Percentiles rank a stretch among this genome's conserved stretches.
phyloP scores from a whole-genome alignment of 2,797 vertebrate genomes.

The Masticophis lateralis region DNA sequence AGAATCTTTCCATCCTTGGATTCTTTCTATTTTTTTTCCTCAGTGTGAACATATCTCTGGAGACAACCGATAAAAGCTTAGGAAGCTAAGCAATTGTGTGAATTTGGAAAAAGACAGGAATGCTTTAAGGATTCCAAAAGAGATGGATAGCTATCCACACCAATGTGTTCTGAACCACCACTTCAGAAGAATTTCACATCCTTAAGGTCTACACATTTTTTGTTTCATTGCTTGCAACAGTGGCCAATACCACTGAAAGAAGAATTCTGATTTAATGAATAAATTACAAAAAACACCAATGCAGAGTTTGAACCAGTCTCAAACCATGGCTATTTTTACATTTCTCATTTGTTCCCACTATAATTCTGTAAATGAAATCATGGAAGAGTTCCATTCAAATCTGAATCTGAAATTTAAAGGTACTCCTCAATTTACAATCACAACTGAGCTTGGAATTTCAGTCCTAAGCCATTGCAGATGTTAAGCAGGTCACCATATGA shows the following conservation, averaged over 20 bases:
- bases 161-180: background rate
- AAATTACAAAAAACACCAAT: background rate
- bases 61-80: background rate
- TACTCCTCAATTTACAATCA: background rate
- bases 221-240: background rate
- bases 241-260: background rate
- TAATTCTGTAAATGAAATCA: background rate
- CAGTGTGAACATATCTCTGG: background rate
- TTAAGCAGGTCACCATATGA: background rate
- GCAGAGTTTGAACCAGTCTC: background rate
- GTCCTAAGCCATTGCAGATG: background rate
- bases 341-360: background rate
- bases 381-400: background rate
- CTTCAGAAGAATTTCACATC: background rate
- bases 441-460: background rate
- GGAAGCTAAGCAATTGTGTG: background rate
- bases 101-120: background rate
- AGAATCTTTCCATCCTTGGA: background rate
- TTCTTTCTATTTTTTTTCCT: background rate
- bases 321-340: background rate
- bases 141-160: background rate
- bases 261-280: background rate
- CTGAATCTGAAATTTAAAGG: too few species aligned
- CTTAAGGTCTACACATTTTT: background rate
- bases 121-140: background rate